These are phyloP conservation scores for Itoplectis maculator DNA, from an alignment of 2,888 invertebrate genomes.

Conservation along the genomic window DNA sequence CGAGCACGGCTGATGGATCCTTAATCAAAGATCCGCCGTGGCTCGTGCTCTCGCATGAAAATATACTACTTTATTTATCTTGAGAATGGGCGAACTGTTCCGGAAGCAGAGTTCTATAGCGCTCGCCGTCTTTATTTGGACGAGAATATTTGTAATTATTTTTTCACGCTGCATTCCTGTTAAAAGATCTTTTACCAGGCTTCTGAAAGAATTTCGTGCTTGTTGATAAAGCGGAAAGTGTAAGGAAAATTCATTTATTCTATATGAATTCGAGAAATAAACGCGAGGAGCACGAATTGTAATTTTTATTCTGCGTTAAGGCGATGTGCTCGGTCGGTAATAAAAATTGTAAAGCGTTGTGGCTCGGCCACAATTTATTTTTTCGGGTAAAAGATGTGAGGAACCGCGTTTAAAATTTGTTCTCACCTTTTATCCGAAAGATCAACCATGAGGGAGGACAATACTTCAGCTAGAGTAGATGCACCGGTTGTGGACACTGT, in stretches of 20 bases:
- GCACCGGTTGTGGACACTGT: too few species aligned
- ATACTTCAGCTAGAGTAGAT: too few species aligned
- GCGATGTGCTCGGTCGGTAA: too few species aligned
- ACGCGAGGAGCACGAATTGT: neutral
- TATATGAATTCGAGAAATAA: neutral
- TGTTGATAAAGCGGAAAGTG: neutral
- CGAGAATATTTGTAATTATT: constrained; percentile 19
- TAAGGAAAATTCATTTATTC: neutral
- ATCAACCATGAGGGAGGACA: too few species aligned
- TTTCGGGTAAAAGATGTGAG: too few species aligned
- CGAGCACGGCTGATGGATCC: constrained; percentile 58
- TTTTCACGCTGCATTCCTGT: neutral
- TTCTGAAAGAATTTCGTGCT: neutral
- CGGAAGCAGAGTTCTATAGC: constrained; percentile 12
- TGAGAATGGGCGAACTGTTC: constrained; percentile 29
- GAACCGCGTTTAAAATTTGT: too few species aligned
- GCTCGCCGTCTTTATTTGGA: neutral
- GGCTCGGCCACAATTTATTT: too few species aligned
- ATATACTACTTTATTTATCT: constrained; percentile 60
- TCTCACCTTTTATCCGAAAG: too few species aligned
- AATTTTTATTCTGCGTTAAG: neutral
- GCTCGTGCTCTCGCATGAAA: constrained; percentile 40
- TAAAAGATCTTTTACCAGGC: neutral
- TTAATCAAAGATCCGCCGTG: constrained; percentile 59
- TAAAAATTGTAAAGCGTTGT: too few species aligned